A percentile compares a stretch with the other conserved stretches of the same genome.
These are phyloP conservation scores for Macrosteles quadrilineatus DNA, from an alignment of 1,140 invertebrate genomes.

Conservation along the genomic window DNA sequence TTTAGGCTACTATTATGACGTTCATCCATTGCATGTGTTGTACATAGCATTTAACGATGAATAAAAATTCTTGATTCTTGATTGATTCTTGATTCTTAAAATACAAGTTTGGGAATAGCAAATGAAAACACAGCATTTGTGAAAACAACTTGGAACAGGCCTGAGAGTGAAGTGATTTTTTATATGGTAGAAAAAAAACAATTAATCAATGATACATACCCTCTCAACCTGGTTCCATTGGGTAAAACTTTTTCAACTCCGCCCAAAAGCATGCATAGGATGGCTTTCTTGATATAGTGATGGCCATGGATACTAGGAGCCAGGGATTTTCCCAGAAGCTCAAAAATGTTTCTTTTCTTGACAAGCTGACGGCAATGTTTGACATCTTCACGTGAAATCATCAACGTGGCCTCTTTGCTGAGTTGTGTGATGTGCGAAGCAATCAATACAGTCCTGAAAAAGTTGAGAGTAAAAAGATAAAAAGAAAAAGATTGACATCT, in stretches of 20 bases:
- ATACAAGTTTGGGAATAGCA: no score
- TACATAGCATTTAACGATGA: no score
- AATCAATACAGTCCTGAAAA: constrained; percentile 83
- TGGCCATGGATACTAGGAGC: constrained; percentile 99
- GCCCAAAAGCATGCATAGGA: constrained; percentile 92
- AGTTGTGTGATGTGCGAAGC: constrained; percentile 90
- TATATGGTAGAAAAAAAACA: no score
- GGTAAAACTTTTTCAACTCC: constrained; percentile 94
- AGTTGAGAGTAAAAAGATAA: no score
- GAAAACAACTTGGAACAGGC: no score
- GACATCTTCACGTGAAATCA: constrained; percentile 86
- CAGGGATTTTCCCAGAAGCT: constrained; percentile 86
- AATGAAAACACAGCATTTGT: no score
- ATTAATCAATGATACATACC: constrained; percentile 55
- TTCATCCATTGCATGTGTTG: no score
- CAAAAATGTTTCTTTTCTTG: constrained; percentile 83
- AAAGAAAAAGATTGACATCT: constrained; percentile 30
- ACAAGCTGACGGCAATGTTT: constrained; percentile 87
- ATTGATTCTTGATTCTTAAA: no score
- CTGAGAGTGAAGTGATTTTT: no score
- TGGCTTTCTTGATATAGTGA: constrained; percentile 95
- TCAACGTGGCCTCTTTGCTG: constrained; percentile 85
- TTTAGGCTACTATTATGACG: no score
- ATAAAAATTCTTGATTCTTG: no score
- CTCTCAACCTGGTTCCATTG: constrained; percentile 95